Evolutionary conservation across 2,888 invertebrate species (phyloP).

Genomic region (Parapristionchus giblindavisi): DNA sequence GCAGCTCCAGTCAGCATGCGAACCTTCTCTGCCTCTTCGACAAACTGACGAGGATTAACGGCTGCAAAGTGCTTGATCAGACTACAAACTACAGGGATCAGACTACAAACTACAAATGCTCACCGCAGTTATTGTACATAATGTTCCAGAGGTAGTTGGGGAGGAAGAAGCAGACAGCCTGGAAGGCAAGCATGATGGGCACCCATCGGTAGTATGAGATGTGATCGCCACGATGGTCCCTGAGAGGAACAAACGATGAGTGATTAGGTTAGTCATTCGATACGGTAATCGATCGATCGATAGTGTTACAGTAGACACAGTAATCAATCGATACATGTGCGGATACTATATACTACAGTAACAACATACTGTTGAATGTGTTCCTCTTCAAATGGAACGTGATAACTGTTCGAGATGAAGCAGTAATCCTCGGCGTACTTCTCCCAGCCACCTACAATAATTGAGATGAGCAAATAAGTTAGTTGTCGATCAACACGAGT

Average conservation of each 20-base stretch:
- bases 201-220: conserved; percentile 64
- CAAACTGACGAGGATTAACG: conserved; percentile 44
- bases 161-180: conserved; percentile 71
- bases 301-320: neutral
- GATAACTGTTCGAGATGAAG: conserved; percentile 61
- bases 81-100: too few relatives aligned
- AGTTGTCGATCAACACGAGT: too few relatives aligned
- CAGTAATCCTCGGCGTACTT: conserved; percentile 58
- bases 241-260: conserved; percentile 9
- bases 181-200: conserved; percentile 69
- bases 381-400: conserved; percentile 54
- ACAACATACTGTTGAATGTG: conserved; percentile 35
- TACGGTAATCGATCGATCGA: neutral
- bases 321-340: neutral
- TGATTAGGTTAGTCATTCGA: neutral
- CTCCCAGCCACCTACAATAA: conserved; percentile 52
- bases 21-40: conserved; percentile 43
- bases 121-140: conserved; percentile 62
- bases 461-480: too few relatives aligned
- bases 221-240: conserved; percentile 47
- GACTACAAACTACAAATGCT: too few relatives aligned
- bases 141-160: conserved; percentile 71
- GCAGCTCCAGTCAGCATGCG: conserved; percentile 46
- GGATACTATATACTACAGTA: neutral
- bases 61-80: too few relatives aligned